Evolutionary conservation across 2,888 invertebrate species (phyloP).

Genomic region (Rutpela maculata): DNA sequence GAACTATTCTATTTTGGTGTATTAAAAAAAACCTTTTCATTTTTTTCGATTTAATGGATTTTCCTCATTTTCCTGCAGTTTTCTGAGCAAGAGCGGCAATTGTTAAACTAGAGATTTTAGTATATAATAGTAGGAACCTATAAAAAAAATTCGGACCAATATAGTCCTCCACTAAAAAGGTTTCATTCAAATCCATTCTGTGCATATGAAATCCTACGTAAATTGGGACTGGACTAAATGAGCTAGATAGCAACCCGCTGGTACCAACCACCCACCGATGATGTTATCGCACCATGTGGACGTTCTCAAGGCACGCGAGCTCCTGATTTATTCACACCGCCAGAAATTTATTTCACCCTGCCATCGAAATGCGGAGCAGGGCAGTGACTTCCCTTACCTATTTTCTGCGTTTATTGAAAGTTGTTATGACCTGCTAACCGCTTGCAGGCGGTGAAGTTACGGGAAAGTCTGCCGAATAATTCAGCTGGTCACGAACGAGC

Average conservation of each 20-base stretch:
- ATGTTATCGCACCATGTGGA: slow-evolving; percentile 11
- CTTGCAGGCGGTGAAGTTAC: background rate
- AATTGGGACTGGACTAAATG: background rate
- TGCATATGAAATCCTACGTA: too few relatives aligned
- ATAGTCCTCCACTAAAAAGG: too few relatives aligned
- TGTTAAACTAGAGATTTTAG: too few relatives aligned
- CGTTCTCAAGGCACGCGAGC: slow-evolving; percentile 37
- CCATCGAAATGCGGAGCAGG: slow-evolving; percentile 1
- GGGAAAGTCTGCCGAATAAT: background rate
- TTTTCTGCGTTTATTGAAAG: background rate
- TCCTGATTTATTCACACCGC: slow-evolving; percentile 37
- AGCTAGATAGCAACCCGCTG: background rate
- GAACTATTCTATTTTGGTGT: too few relatives aligned
- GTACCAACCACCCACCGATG: background rate
- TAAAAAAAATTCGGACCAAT: too few relatives aligned
- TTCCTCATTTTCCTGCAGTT: too few relatives aligned
- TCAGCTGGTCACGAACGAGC: background rate
- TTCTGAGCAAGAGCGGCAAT: too few relatives aligned
- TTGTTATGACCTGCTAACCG: background rate
- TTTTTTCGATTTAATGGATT: too few relatives aligned
- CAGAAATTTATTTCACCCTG: background rate
- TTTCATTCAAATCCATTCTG: too few relatives aligned
- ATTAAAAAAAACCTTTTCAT: too few relatives aligned
- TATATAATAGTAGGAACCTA: too few relatives aligned
- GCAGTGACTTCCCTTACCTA: background rate